Evolutionary conservation across 2,113 vertebrate species (phyloP), one percentile per base, ranked within the genome.

Genomic region (Parotia lawesii): DNA sequence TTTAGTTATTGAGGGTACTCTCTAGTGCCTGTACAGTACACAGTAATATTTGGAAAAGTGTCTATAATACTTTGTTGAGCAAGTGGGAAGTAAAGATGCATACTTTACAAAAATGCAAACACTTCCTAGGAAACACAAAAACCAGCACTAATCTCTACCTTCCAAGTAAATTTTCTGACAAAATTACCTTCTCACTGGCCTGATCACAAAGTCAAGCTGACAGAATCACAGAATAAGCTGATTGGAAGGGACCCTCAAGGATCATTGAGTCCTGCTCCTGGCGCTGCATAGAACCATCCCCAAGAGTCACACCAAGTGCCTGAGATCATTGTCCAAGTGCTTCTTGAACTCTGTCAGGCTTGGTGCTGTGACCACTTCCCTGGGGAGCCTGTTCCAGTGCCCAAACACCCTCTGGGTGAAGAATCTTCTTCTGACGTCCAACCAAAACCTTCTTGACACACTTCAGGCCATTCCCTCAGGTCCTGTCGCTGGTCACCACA

Each of bases 361-460:
- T 57, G 21, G 10, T 48, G 15, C 29, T 42, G 35, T 50, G 16
- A 66, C 20, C 15, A 28, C 12, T n/a, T n/a, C 10, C 35, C 5
- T 35, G 35, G 25, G 51, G 5, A 66, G 5, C 7, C 33, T 48
- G 15, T 57, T 66, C 35, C 13, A 35, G 25, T 7, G 13, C 16
- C 16, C 44, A 57, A 1, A 0, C 11, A 17, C 4, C 2, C 9
- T 42, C 31, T 35, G 44, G 1, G 24, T 16, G 51, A 66, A 48
- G 16, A 65, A 48, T 1, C 8, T 40, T 65, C 24, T 57, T 8
- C 16, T 50, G 5, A 66, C 35, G 42, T 24, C 2, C 25, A 66
- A 4, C 13, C 31, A 11, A 42, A 75, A 21, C 13, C 13, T 42
- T 29, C 35, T 7, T 66, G 35, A 57, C 13, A 4, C 37, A 50